Evolutionary conservation across 2,113 vertebrate genomes (phyloP), one percentile per base, ranked within the genome.

Genomic region (Empidonax alnorum): DNA sequence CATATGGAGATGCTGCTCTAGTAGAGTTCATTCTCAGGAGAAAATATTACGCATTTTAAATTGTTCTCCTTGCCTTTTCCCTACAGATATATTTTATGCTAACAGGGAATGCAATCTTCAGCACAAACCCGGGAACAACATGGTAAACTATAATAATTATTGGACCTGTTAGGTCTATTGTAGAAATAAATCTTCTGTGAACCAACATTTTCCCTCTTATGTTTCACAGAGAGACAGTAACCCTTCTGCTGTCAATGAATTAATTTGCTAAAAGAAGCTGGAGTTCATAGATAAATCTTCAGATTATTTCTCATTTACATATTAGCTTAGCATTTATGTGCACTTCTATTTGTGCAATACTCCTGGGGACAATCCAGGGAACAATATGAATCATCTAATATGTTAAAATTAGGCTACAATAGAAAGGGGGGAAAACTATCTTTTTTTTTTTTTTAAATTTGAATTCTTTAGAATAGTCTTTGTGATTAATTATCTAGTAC

Each of bases 281-380:
- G 97, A 97, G 97, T 94, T 97, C 97, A 84, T 79, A 95, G 97
- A 98, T 98, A 98, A 98, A 98, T 98, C 98, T 98, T 98, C 93
- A 97, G 94, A 97, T 97, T 97, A 97, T 97, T 98, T 96, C 98
- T 98, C 96, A 98, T 98, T 98, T 98, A 94, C 98, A 98, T 98
- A 97, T 94, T 96, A 95, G 89, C 90, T 94, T 96, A 98, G 93
- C 97, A 97, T 97, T 98, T 98, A 98, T 98, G 97, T 96, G 97
- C 97, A 49, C 88, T 94, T 95, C 96, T 96, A 96, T 97, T 97
- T 96, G 95, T 97, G 97, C 84, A 80, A 84, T 89, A 73, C 93
- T 94, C 93, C 94, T 94, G 96, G 98, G 97, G 93, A 95, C 91
- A 90, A 92, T 97, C 97, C 89, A 95, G 90, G 94, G 95, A 97